A percentile compares a stretch with the other conserved stretches of the same genome.
phyloP scores from a whole-genome alignment of 2,113 vertebrate species.

The Lanius ludovicianus region DNA sequence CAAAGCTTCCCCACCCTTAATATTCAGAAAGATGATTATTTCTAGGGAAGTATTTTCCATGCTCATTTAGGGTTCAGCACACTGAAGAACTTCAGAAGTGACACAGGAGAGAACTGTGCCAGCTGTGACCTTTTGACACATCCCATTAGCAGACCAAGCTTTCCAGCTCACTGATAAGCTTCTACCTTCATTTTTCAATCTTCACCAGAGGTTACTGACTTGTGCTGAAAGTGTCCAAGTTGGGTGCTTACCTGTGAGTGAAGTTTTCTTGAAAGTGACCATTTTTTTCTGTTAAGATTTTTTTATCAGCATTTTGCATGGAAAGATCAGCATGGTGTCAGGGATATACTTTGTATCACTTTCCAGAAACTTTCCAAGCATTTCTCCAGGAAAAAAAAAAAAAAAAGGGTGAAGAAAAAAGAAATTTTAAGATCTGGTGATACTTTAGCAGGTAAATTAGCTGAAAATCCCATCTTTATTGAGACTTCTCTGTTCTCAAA shows the following conservation, averaged over 20 bases:
- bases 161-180: background rate
- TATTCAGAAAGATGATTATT: background rate
- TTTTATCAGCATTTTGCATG: background rate
- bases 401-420: background rate
- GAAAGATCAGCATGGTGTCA: background rate
- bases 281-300: background rate
- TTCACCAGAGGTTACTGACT: background rate
- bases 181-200: background rate
- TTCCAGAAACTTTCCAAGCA: background rate
- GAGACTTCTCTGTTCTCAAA: background rate
- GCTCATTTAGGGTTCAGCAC: background rate
- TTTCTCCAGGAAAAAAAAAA: background rate
- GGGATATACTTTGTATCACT: background rate
- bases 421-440: background rate
- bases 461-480: background rate
- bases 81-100: background rate
- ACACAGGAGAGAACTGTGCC: background rate
- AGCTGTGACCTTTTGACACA: background rate
- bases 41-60: background rate
- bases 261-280: background rate
- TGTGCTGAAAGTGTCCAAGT: background rate
- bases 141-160: background rate
- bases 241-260: background rate
- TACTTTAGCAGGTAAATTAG: background rate
- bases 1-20: background rate